A percentile compares a stretch with the other conserved stretches of the same genome.
Evolutionary conservation across 1,140 invertebrate genomes (phyloP).

Genomic region (Sycophaga agraensis): DNA sequence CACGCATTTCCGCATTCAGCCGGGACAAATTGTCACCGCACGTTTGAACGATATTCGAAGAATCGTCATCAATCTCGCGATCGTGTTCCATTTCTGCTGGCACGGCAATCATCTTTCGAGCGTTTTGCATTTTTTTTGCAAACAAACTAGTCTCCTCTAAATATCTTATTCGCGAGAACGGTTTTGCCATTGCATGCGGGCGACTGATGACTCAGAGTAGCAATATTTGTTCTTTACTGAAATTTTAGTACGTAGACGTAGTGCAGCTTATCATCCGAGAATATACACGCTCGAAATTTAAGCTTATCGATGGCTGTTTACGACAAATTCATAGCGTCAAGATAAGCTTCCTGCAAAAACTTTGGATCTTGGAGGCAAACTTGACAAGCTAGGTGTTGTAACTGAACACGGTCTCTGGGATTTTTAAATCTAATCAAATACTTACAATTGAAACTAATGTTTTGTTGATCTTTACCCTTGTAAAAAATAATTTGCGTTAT

Average conservation of each 20-base stretch:
- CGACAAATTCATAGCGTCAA: constrained; percentile 41
- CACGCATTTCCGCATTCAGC: no score
- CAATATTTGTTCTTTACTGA: no score
- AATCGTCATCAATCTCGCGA: no score
- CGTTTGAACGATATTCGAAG: no score
- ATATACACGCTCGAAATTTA: not conserved
- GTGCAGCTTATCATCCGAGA: not conserved
- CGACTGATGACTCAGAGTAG: no score
- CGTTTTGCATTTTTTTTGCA: no score
- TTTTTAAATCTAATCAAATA: constrained; percentile 53
- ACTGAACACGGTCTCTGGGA: constrained; percentile 48
- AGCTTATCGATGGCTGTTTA: not conserved
- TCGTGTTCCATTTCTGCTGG: no score
- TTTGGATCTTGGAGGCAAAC: constrained; percentile 46
- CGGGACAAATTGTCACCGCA: no score
- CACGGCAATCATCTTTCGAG: no score
- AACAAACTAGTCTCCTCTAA: no score
- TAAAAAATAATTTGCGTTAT: constrained; percentile 51
- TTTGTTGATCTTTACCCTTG: constrained; percentile 40
- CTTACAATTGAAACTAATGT: constrained; percentile 47
- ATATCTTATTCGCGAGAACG: no score
- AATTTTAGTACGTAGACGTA: constrained; percentile 6
- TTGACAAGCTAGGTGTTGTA: constrained; percentile 43
- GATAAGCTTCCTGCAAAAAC: constrained; percentile 49
- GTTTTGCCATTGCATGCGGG: no score